Evolutionary conservation across 2,888 invertebrate genomes (phyloP).

Genomic region (Ganaspis brasiliensis): DNA sequence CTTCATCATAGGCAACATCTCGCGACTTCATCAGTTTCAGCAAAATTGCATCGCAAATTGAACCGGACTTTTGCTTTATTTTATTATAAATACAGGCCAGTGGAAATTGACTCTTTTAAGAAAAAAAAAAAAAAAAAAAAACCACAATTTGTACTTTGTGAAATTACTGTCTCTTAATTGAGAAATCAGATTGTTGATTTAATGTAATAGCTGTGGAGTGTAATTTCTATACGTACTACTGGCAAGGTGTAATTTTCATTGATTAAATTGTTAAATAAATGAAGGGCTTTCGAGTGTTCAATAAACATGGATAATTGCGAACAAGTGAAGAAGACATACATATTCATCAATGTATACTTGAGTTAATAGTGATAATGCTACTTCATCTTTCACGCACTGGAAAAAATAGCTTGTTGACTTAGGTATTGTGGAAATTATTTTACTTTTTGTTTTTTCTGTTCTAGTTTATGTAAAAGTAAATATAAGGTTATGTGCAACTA

Average conservation of each 20-base stretch:
- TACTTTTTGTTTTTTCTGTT: no score
- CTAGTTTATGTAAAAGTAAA: no score
- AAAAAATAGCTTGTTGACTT: no score
- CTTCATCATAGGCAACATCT: constrained; percentile 71
- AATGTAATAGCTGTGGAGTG: no score
- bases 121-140: no score
- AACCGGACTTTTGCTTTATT: neutral
- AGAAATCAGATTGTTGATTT: no score
- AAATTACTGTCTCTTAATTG: no score
- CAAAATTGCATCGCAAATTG: constrained; percentile 26
- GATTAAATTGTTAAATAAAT: constrained; percentile 16
- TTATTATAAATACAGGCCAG: no score
- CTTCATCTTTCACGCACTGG: constrained; percentile 4
- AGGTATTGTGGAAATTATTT: no score
- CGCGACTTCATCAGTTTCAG: constrained; percentile 13
- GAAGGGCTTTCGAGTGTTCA: neutral
- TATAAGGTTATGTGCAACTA: no score
- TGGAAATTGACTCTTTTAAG: no score
- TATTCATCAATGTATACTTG: neutral
- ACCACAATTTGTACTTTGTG: no score
- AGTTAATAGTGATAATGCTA: constrained; percentile 3
- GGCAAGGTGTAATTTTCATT: neutral
- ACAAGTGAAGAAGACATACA: neutral
- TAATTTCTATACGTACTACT: neutral
- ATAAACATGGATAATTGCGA: neutral